A percentile compares a stretch with the other conserved stretches of the same genome.
phyloP scores from a whole-genome alignment of 1,140 invertebrate species.

The Drosophila miranda region DNA sequence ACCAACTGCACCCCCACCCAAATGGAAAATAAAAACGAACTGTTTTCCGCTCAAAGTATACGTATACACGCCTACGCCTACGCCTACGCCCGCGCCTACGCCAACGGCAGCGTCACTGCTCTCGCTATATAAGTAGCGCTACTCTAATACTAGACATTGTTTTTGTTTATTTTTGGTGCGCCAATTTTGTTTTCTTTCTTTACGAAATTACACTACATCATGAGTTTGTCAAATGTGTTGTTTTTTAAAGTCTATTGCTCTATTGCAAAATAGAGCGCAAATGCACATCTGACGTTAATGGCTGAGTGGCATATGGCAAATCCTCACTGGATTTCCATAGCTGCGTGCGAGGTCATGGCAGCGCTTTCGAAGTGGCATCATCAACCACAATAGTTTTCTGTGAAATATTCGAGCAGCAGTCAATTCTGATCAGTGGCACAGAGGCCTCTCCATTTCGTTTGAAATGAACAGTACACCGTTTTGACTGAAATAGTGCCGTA shows the following conservation, averaged over 20 bases:
- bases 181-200: slow-evolving; percentile 61
- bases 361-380: slow-evolving; percentile 49
- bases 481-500: too few species aligned
- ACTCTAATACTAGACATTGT: slow-evolving; percentile 50
- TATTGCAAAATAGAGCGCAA: slow-evolving; percentile 6
- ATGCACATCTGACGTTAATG: not conserved
- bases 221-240: slow-evolving; percentile 70
- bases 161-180: slow-evolving; percentile 71
- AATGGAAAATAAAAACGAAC: slow-evolving; percentile 38
- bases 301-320: slow-evolving; percentile 49
- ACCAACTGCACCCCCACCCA: slow-evolving; percentile 31
- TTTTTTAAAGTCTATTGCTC: slow-evolving; percentile 11
- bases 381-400: slow-evolving; percentile 37
- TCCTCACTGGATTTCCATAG: slow-evolving; percentile 41
- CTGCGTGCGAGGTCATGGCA: slow-evolving; percentile 61
- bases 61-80: slow-evolving; percentile 2
- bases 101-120: not conserved
- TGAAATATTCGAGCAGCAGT: slow-evolving; percentile 7
- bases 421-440: not conserved
- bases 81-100: not conserved
- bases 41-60: slow-evolving; percentile 39
- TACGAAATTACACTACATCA: slow-evolving; percentile 71
- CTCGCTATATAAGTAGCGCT: slow-evolving; percentile 51
- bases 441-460: not conserved
- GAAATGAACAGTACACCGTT: not conserved